Base-by-base conservation (phyloP, 2,113 vertebrate genomes). In the Oncorhynchus mykiss region DNA sequence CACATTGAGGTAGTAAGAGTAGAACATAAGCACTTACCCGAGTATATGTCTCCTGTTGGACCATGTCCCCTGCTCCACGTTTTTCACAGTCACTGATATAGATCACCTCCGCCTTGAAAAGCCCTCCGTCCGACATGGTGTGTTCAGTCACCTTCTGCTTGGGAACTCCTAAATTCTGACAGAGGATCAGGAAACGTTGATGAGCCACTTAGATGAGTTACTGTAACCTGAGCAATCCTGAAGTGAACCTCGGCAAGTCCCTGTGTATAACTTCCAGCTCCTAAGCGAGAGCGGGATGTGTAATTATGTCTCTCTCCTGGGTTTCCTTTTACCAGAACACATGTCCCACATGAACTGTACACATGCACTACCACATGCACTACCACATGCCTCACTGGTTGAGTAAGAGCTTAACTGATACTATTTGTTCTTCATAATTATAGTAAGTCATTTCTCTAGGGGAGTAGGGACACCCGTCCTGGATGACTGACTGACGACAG, bases 101-200 rank as follows among this genome's bases (percentile, higher is more conserved):
- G 80, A 97, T 93, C 84, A 93, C 93, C 72, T 98, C 95, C 2
- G 94, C 95, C 91, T 95, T 96, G 79, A 96, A 96, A 82, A 94
- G 89, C 66, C 93, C 90, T 73, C 90, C 84, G 67, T 93, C 92
- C 29, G 93, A 91, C 95, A 95, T 95, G 81, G 83, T 89, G 81
- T 79, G 72, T 34, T 72, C 24, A n/a, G 76, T 62, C 45, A 76
- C 82, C 73, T 62, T 76, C 78, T 85, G 64, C 29, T 77, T 80
- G 78, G 82, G 79, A 74, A 24, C 81, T 8, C 65, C 78, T 34
- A 64, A n/a, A 71, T 65, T 84, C 92, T 94, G 87, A 75, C 79
- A 82, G 67, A 74, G 75, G 80, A 77, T 84, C 76, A 80, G 51
- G 57, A 88, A 80, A 76, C 64, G 67, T 85, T 82, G 67, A 85